Evolutionary conservation across 2,797 vertebrate species (phyloP), one percentile per base, ranked within the genome.

Genomic region (Sebastolobus alascanus): DNA sequence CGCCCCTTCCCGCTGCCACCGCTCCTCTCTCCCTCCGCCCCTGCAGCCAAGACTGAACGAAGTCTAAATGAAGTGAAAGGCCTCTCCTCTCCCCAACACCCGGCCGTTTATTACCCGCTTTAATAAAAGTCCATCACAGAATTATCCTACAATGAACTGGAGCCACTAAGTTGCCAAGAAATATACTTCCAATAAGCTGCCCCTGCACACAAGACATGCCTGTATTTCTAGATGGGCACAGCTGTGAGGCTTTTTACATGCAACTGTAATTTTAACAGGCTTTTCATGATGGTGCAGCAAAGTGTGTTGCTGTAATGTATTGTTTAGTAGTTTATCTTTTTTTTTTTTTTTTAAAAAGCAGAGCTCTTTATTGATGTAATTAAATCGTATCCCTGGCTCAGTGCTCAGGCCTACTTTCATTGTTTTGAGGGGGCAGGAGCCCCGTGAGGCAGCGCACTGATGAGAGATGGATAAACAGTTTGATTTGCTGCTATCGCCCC

Each of bases 41-140:
- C 84, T 90, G 80, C 88, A 92, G 89, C 91, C 92, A 92, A 92
- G 91, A 90, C 85, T 58, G 95, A 97, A 97, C 97, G 90, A 96
- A 97, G 96, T 97, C 96, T 95, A 97, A 97, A 97, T 97, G 96
- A 98, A 98, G 96, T 97, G 95, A 95, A 96, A 96, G 95, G 96
- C 95, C 96, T 96, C 90, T 94, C 93, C 94, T 93, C 86, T 94
- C 96, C 79, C 92, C 91, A 85, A 89, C 92, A 84, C 91, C 94
- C 93, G 93, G 94, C 94, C 96, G 46, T 96, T 96, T 96, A 96
- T 96, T 96, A 96, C 92, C 93, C 91, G 90, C 96, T 96, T 95
- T 94, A 96, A 96, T 95, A 94, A 95, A 95, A 96, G 95, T 94
- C 94, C 89, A 84, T 90, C 90, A 89, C 84, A 67, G 80, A 89